These are phyloP conservation scores for Eulimnadia texana DNA, from an alignment of 1,140 invertebrate genomes.

Conservation along the genomic window DNA sequence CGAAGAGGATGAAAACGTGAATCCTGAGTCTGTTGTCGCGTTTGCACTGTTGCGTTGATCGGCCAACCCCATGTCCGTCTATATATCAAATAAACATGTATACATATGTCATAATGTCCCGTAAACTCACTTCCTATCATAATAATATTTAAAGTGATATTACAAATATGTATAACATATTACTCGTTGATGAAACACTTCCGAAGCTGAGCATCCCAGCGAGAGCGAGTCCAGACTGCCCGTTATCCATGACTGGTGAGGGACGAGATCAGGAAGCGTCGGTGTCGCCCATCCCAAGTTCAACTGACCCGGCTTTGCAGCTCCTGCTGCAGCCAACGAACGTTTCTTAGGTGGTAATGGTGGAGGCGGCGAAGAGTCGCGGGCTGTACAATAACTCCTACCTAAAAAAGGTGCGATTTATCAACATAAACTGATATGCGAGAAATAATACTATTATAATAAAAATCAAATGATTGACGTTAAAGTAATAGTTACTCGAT, in stretches of 20 bases:
- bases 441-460: background rate
- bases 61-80: slow-evolving; percentile 2
- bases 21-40: background rate
- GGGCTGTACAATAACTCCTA: background rate
- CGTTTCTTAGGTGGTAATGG: slow-evolving; percentile 60
- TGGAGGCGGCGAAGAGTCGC: slow-evolving; percentile 33
- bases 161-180: background rate
- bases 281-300: background rate
- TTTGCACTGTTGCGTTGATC: background rate
- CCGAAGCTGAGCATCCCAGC: background rate
- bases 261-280: slow-evolving; percentile 5
- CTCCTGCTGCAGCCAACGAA: slow-evolving; percentile 28
- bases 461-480: background rate
- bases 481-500: slow-evolving; percentile 11
- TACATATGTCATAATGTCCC: too few species aligned
- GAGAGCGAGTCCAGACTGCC: slow-evolving; percentile 9
- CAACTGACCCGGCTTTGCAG: slow-evolving; percentile 15
- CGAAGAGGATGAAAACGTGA: slow-evolving; percentile 6
- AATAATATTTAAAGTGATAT: background rate
- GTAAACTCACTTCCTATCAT: too few species aligned
- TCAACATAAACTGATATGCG: background rate
- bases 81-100: too few species aligned
- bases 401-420: background rate
- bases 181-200: slow-evolving; percentile 2
- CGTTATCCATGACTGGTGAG: slow-evolving; percentile 1